Evolutionary conservation across 2,113 vertebrate species (phyloP).

Genomic region (Indri indri): DNA sequence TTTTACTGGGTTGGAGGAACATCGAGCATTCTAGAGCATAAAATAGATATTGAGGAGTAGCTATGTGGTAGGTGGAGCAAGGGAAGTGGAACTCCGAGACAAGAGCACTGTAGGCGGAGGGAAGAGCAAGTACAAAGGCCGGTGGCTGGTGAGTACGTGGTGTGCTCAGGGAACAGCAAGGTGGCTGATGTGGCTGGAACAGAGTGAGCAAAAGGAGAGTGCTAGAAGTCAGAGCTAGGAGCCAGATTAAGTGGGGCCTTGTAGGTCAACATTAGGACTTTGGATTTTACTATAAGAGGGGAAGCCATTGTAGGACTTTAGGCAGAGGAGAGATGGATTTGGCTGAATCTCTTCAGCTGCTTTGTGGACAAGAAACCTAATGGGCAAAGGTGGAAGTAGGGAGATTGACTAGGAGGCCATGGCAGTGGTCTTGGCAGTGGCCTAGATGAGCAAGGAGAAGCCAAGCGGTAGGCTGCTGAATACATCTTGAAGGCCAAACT

Average conservation of each 20-base stretch:
- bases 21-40: accelerated
- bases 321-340: neutral
- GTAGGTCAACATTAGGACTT: neutral
- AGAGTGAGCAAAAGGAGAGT: neutral
- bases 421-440: neutral
- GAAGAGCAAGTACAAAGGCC: neutral
- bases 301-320: neutral
- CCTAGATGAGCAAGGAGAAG: neutral
- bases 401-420: neutral
- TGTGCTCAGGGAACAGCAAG: neutral
- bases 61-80: neutral
- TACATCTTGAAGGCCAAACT: neutral
- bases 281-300: neutral
- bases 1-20: neutral
- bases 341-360: neutral
- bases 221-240: neutral
- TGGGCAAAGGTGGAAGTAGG: neutral
- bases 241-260: neutral
- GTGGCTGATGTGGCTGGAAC: neutral
- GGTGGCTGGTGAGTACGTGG: neutral
- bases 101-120: neutral
- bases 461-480: neutral
- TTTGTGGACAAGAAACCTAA: neutral
- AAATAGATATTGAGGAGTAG: neutral
- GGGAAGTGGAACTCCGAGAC: neutral